Conservation (phyloP, 2,797 vertebrate genomes). For the Channa striata region DNA sequence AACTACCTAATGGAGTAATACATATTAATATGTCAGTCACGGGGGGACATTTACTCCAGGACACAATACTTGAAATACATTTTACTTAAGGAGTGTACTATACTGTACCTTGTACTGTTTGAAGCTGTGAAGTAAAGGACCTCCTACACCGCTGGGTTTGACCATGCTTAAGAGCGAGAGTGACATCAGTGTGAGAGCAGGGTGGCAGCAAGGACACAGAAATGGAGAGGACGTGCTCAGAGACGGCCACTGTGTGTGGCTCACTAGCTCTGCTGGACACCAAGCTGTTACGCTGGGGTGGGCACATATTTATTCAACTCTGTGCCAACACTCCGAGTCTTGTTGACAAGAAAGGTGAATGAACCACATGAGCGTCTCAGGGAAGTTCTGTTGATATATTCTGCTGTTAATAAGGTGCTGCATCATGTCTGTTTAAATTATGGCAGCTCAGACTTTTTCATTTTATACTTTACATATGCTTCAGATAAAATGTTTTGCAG, state of each 20-base stretch:
- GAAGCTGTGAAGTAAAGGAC: no score
- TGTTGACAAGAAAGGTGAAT: constrained; percentile 45
- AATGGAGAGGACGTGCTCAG: constrained; percentile 53
- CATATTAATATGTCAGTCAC: no score
- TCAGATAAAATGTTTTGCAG: constrained; percentile 3
- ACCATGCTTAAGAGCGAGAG: constrained; percentile 57
- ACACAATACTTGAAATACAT: no score
- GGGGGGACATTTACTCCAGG: no score
- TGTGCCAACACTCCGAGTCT: constrained; percentile 16
- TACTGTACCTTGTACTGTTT: no score
- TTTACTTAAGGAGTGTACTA: no score
- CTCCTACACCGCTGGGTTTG: neutral
- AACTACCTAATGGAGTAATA: no score
- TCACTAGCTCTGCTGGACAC: constrained; percentile 40
- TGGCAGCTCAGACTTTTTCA: constrained; percentile 6
- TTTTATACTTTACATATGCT: constrained; percentile 5
- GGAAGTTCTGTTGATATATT: constrained; percentile 24
- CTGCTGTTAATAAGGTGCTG: constrained; percentile 18
- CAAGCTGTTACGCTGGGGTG: constrained; percentile 32
- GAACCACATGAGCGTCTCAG: constrained; percentile 30
- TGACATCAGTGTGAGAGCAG: constrained; percentile 36
- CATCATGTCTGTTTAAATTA: constrained; percentile 29
- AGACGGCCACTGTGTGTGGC: constrained; percentile 32
- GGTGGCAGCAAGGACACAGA: constrained; percentile 64
- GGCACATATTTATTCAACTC: constrained; percentile 46